These are phyloP conservation scores for Kuschelorhynchus macadamiae DNA, from an alignment of 2,888 invertebrate species.

Conservation along the genomic window DNA sequence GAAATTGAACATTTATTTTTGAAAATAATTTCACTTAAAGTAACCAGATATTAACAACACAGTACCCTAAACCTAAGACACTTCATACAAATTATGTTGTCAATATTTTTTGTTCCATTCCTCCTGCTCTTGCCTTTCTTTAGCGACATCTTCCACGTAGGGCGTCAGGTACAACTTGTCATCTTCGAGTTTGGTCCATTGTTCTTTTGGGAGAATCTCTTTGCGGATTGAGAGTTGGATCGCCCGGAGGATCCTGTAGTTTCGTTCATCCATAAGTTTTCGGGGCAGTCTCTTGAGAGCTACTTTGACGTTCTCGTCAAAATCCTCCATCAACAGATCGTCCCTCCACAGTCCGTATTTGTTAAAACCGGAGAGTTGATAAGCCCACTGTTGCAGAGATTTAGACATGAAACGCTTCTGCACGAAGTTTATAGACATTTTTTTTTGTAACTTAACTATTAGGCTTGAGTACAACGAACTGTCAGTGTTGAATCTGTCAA, in stretches of 20 bases:
- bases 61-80: too few relatives aligned
- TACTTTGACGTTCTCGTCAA: slow-evolving; percentile 4
- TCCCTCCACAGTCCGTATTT: slow-evolving; percentile 22
- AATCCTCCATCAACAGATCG: slow-evolving; percentile 13
- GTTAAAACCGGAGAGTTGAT: slow-evolving; percentile 27
- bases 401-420: slow-evolving; percentile 18
- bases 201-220: slow-evolving; percentile 23
- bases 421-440: background rate
- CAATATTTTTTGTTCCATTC: slow-evolving; percentile 22
- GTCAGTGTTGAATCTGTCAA: too few relatives aligned
- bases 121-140: slow-evolving; percentile 15
- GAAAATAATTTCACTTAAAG: too few relatives aligned
- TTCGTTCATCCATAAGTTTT: background rate
- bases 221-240: slow-evolving; percentile 9
- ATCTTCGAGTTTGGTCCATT: slow-evolving; percentile 20
- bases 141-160: slow-evolving; percentile 1
- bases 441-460: too few relatives aligned
- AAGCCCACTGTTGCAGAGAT: slow-evolving; percentile 15
- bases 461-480: too few relatives aligned
- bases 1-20: too few relatives aligned
- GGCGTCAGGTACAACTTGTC: slow-evolving; percentile 28
- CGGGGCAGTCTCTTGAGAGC: slow-evolving; percentile 12
- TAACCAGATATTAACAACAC: too few relatives aligned
- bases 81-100: too few relatives aligned
- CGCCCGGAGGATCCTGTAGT: slow-evolving; percentile 12